Evolutionary conservation across 2,888 invertebrate genomes (phyloP).

Genomic region (Hemicrepidius hirtus): DNA sequence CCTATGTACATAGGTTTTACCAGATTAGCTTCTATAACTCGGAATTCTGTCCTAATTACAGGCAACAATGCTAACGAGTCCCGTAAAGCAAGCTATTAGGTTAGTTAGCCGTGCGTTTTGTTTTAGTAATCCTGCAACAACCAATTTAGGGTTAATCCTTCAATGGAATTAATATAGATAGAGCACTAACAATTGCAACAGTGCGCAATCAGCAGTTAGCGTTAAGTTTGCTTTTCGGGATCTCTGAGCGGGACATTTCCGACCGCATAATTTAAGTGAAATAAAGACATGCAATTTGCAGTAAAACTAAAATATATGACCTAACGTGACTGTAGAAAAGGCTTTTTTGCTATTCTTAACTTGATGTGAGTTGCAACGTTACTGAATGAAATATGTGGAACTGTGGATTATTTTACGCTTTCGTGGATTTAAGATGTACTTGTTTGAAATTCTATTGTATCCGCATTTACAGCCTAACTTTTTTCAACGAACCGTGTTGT

Average conservation of each 20-base stretch:
- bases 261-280: conserved; percentile 41
- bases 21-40: conserved; percentile 53
- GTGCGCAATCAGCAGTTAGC: conserved; percentile 43
- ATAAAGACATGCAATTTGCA: conserved; percentile 41
- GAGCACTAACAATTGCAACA: conserved; percentile 44
- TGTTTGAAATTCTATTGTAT: conserved; percentile 24
- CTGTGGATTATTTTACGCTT: conserved; percentile 29
- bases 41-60: conserved; percentile 57
- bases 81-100: conserved; percentile 58
- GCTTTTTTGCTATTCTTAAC: conserved; percentile 23
- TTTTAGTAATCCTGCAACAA: conserved; percentile 57
- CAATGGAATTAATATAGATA: conserved; percentile 57
- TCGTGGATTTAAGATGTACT: conserved; percentile 28
- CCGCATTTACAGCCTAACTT: conserved; percentile 27
- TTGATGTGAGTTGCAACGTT: conserved; percentile 17
- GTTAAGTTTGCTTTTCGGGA: conserved; percentile 24
- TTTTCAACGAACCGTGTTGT: conserved; percentile 3
- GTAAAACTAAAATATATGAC: conserved; percentile 41
- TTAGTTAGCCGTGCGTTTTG: conserved; percentile 55
- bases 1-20: conserved; percentile 44
- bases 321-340: conserved; percentile 16
- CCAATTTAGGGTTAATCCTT: conserved; percentile 58
- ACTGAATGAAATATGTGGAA: conserved; percentile 26
- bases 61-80: conserved; percentile 56
- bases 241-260: conserved; percentile 26